Percentiles rank a stretch among this genome's conserved stretches.
phyloP scores from a whole-genome alignment of 2,797 vertebrate genomes.

The Chromis chromis region DNA sequence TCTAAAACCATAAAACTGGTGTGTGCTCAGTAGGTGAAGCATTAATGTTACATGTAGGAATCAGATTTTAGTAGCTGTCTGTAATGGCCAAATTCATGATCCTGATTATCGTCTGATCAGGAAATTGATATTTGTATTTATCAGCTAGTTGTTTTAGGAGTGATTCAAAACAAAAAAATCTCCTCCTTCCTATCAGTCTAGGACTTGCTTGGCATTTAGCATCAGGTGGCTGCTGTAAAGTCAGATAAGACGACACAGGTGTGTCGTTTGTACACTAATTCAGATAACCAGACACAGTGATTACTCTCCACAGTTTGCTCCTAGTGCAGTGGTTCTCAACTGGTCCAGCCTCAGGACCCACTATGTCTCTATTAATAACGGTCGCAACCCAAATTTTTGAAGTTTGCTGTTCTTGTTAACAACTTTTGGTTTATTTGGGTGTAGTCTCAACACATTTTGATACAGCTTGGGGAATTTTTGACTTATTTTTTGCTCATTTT shows the following conservation, averaged over 20 bases:
- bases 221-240: neutral
- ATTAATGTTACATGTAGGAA: neutral
- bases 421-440: no score
- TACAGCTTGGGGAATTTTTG: no score
- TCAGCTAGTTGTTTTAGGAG: no score
- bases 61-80: neutral
- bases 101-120: neutral
- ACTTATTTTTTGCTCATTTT: no score
- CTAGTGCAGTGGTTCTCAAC: no score
- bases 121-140: neutral
- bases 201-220: neutral
- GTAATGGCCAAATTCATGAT: neutral
- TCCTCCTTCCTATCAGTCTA: no score
- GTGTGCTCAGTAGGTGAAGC: neutral
- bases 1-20: conserved; percentile 11
- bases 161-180: no score
- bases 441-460: no score
- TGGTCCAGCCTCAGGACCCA: no score
- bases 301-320: neutral
- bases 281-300: neutral
- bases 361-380: no score
- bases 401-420: no score
- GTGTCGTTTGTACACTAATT: neutral
- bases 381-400: no score
- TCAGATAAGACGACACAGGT: neutral